These are phyloP conservation scores for Hydrolagus colliei DNA, from an alignment of 2,797 vertebrate species.

Conservation along the genomic window DNA sequence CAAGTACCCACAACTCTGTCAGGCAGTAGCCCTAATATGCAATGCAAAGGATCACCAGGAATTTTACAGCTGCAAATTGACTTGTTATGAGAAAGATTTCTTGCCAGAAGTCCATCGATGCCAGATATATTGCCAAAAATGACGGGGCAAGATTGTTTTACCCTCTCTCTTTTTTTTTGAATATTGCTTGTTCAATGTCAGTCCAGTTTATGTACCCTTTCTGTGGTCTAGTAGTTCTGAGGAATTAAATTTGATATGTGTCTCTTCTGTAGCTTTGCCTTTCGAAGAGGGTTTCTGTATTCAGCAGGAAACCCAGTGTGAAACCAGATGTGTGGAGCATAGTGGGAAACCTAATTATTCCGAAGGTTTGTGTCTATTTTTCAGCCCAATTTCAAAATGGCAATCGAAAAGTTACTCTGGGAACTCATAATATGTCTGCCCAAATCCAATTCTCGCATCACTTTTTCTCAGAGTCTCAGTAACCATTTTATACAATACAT, in stretches of 20 bases:
- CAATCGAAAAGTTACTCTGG: not conserved
- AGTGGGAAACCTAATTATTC: not conserved
- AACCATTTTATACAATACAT: too few species aligned
- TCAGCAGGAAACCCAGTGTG: not conserved
- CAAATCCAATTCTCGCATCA: too few species aligned
- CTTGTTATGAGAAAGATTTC: not conserved
- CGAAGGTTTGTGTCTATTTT: not conserved
- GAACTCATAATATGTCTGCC: not conserved
- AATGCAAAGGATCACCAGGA: not conserved
- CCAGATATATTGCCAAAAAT: not conserved
- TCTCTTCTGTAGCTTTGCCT: not conserved
- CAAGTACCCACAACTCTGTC: not conserved
- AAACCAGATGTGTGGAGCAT: not conserved
- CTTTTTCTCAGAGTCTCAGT: too few species aligned
- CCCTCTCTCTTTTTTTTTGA: not conserved
- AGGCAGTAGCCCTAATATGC: not conserved
- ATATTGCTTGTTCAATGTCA: slow-evolving; percentile 13
- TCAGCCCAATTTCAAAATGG: not conserved
- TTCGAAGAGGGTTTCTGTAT: not conserved
- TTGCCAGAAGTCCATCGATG: not conserved
- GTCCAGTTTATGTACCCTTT: slow-evolving; percentile 3
- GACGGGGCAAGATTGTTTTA: not conserved
- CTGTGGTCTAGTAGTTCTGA: not conserved
- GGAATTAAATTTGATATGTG: slow-evolving; percentile 8
- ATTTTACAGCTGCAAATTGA: not conserved